Conservation (phyloP, 2,888 invertebrate species). For the Eueremaeus valkanovi region DNA sequence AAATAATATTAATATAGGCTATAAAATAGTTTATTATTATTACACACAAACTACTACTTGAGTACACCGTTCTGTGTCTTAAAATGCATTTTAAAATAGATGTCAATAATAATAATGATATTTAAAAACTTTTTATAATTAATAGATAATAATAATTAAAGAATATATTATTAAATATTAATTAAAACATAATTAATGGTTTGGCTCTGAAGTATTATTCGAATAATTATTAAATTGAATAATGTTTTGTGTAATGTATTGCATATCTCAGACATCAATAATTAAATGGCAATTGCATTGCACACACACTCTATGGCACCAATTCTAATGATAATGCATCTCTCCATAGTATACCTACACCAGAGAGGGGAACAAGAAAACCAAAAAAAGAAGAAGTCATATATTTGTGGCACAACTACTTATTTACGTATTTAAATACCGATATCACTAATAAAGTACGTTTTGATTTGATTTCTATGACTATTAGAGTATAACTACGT, state of each 20-base stretch:
- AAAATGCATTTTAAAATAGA: background rate
- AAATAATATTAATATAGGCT: background rate
- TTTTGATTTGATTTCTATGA: too few relatives aligned
- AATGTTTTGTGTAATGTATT: background rate
- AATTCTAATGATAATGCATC: conserved; percentile 28
- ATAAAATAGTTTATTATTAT: background rate
- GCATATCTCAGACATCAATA: background rate
- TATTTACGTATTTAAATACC: too few relatives aligned
- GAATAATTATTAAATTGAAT: background rate
- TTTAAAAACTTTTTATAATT: background rate
- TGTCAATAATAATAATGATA: background rate
- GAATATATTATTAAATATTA: background rate
- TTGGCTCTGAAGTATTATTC: background rate
- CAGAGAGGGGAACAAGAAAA: background rate
- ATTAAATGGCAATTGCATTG: background rate
- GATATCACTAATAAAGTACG: too few relatives aligned
- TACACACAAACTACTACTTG: background rate
- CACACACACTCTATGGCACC: conserved; percentile 27
- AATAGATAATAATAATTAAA: background rate
- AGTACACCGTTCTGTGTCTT: background rate
- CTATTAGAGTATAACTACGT: too few relatives aligned
- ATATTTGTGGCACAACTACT: background rate
- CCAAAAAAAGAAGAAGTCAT: background rate
- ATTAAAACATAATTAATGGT: background rate
- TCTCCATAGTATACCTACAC: conserved; percentile 31